Percentiles rank a stretch among this genome's conserved stretches.
Evolutionary conservation across 2,113 vertebrate genomes (phyloP).

Genomic region (Azemiops feae): DNA sequence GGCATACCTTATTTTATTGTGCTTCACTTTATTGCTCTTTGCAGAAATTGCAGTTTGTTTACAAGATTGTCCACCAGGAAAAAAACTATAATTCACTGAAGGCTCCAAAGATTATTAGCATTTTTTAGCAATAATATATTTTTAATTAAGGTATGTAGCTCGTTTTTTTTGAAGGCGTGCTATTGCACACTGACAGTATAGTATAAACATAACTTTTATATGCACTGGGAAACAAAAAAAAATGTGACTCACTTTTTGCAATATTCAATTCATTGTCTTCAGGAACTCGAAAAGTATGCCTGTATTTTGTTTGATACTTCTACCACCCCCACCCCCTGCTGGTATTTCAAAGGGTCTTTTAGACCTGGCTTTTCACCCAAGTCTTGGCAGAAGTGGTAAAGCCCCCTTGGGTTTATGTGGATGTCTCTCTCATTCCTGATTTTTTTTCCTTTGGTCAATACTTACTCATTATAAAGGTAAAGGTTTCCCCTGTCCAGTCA

Average conservation of each 20-base stretch:
- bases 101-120: background rate
- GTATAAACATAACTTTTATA: background rate
- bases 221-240: background rate
- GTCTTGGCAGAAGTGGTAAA: background rate
- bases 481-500: too few species aligned
- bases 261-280: background rate
- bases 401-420: background rate
- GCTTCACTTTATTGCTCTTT: background rate
- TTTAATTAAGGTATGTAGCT: background rate
- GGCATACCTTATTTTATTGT: background rate
- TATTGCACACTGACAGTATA: background rate
- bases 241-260: background rate
- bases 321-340: rapidly evolving
- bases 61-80: background rate
- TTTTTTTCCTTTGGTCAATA: background rate
- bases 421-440: too few species aligned
- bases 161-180: background rate
- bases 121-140: background rate
- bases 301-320: background rate
- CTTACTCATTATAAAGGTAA: too few species aligned
- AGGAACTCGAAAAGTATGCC: background rate
- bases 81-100: background rate
- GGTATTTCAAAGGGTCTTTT: background rate
- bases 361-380: background rate
- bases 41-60: background rate